phyloP scores from a whole-genome alignment of 2,797 vertebrate species.

The Anomalospiza imberbis region DNA sequence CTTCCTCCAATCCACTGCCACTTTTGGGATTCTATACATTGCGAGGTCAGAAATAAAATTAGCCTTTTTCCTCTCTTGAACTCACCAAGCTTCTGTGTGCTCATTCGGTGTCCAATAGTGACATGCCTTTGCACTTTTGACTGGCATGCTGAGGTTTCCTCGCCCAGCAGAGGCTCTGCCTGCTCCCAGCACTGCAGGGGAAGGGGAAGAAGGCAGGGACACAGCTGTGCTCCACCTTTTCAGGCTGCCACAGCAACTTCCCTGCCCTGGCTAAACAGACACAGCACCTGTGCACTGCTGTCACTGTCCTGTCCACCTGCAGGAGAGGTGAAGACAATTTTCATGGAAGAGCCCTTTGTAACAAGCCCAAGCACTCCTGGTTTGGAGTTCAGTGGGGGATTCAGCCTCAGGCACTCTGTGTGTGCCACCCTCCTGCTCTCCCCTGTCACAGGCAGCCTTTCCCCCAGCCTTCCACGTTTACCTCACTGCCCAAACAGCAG shows the following conservation, averaged over 20 bases:
- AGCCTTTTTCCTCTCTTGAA: no score
- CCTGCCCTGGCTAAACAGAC: not conserved
- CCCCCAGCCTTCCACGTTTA: rapidly evolving
- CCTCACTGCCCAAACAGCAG: not conserved
- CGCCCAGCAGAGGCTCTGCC: not conserved
- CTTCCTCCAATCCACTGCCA: no score
- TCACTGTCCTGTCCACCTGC: constrained; percentile 49
- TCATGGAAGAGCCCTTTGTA: constrained; percentile 66
- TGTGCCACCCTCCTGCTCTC: not conserved
- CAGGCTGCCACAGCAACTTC: not conserved
- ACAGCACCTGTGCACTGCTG: constrained; percentile 50
- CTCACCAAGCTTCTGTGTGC: no score
- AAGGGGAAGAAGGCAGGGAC: not conserved
- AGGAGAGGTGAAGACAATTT: constrained; percentile 39
- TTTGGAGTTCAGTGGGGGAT: constrained; percentile 79
- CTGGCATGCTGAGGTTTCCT: not conserved
- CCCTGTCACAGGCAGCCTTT: not conserved
- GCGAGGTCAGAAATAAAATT: no score
- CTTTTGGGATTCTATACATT: no score
- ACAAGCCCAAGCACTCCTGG: constrained; percentile 72
- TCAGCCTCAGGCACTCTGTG: constrained; percentile 65
- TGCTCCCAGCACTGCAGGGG: not conserved
- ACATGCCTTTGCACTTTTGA: not conserved
- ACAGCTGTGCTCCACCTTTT: not conserved
- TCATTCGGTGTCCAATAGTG: no score